Evolutionary conservation across 37 sponge, comb jelly and placozoan species (phyloP).

Genomic region (Diacarnus erythraeanus): DNA sequence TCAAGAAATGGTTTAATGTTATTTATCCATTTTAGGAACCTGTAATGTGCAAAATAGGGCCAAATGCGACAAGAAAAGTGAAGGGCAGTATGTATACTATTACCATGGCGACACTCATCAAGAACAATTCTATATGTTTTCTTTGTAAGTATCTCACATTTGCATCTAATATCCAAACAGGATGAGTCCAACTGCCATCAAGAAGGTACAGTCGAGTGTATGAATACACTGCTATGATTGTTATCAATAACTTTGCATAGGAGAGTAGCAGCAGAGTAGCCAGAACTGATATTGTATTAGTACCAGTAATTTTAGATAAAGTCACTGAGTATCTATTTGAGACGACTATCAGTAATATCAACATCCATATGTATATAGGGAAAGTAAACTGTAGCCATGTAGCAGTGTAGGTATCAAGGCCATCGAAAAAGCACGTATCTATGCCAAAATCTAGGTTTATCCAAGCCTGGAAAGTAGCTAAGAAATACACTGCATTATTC

Average conservation of each 20-base stretch:
- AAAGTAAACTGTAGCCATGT: not conserved
- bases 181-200: not conserved
- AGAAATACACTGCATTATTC: not conserved
- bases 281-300: conserved; percentile 1
- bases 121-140: conserved; percentile 10
- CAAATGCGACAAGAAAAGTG: conserved; percentile 8
- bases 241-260: not conserved
- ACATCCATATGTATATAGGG: conserved; percentile 7
- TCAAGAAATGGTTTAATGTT: conserved; percentile 26
- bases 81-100: not conserved
- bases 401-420: not conserved
- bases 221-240: not conserved
- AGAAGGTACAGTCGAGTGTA: not conserved
- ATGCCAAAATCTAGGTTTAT: not conserved
- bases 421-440: conserved; percentile 20
- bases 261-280: conserved; percentile 21
- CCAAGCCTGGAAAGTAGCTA: not conserved
- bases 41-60: not conserved
- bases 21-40: conserved; percentile 4
- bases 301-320: not conserved
- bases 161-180: not conserved
- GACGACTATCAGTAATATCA: not conserved
- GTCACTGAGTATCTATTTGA: not conserved
- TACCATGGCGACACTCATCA: not conserved
- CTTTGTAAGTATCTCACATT: not conserved